Evolutionary conservation across 2,888 invertebrate genomes (phyloP), one percentile per base, ranked within the genome.

Genomic region (Mesorhabditis spiculigera): DNA sequence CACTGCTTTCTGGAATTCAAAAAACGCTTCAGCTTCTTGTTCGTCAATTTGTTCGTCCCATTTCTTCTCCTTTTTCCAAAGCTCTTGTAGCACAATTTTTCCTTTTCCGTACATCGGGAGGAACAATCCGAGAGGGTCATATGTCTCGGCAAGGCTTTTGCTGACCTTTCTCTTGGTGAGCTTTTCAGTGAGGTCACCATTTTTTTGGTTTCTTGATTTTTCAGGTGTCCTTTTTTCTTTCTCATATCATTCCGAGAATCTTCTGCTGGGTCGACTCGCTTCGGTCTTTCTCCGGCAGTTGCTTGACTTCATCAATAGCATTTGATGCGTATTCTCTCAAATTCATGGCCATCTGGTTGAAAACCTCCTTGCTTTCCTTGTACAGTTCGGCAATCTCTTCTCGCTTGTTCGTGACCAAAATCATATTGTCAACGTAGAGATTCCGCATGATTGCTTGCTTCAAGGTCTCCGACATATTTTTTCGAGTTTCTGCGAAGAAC

Each of bases 21-120:
- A 10, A 8, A 8, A 50, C 13, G 8, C 13, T 8, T 10, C 13
- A 13, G 13, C 58, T 10, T 10, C 8, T 10, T 8, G 58, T 50
- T 62, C 65, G n/a, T 77, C 71, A 41, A 81, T 62, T 2, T 50
- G 58, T 8, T 75, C 75, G 74, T 85, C 82, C 82, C 82, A 83
- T 4, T 67, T 71, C 5, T 75, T 5, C 4, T 75, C 67, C 13
- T 65, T 44, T 16, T 69, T 68, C 80, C 83, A 85, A 4, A 82
- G 43, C 10, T 73, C 45, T 72, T 83, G 83, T 43, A 85, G 65
- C 5, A 82, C 44, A 4, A 78, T 72, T 65, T 82, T 85, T 0
- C 71, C 69, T 6, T 63, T 41, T 62, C 75, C 70, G 10, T 44
- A 71, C 42, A 74, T 71, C 16, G 72, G 73, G 0, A 62, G 67